A percentile compares a stretch with the other conserved stretches of the same genome.
These are phyloP conservation scores for Patella caerulea DNA, from an alignment of 2,888 invertebrate species.

Conservation along the genomic window DNA sequence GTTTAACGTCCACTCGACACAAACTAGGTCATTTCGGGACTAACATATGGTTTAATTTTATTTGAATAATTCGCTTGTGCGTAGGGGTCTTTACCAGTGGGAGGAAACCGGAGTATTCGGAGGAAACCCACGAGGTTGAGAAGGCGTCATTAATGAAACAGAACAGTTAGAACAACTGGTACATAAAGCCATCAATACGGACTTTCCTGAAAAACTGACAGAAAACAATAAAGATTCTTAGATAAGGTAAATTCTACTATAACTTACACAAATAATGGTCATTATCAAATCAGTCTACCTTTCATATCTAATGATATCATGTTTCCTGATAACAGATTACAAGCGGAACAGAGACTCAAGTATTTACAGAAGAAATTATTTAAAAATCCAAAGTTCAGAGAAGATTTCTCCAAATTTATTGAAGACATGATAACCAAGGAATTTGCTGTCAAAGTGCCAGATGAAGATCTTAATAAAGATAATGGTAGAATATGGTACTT, in stretches of 20 bases:
- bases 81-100: no score
- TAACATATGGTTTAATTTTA: no score
- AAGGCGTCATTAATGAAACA: neutral
- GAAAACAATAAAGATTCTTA: neutral
- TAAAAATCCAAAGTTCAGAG: no score
- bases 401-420: no score
- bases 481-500: slow-evolving; percentile 22
- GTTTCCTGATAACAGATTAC: neutral
- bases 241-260: neutral
- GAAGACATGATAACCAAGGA: no score
- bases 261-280: neutral
- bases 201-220: neutral
- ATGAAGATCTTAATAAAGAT: no score
- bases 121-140: no score
- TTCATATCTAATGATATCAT: neutral
- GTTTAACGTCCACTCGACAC: no score
- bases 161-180: neutral
- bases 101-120: no score
- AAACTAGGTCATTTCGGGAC: no score
- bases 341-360: neutral
- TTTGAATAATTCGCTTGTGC: no score
- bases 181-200: neutral
- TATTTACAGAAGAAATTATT: neutral
- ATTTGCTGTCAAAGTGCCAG: no score
- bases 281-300: neutral